A percentile compares a stretch with the other conserved stretches of the same genome.
These are phyloP conservation scores for Cynocephalus volans DNA, from an alignment of 2,113 vertebrate species.

Conservation along the genomic window DNA sequence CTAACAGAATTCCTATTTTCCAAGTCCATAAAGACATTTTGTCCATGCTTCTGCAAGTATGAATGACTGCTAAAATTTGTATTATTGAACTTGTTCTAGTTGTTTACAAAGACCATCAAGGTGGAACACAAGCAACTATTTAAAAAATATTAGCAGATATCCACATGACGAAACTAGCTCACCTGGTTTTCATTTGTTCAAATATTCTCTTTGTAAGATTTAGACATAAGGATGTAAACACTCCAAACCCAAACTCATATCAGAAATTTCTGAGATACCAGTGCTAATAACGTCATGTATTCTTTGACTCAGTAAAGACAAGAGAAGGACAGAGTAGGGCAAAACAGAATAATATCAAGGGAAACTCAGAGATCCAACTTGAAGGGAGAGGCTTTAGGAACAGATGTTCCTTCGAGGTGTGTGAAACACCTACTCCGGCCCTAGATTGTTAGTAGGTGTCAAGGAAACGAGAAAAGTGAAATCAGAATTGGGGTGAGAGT, in stretches of 20 bases:
- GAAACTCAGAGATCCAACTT: background rate
- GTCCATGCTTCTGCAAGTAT: no score
- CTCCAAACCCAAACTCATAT: background rate
- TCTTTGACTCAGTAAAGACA: background rate
- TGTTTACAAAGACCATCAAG: background rate
- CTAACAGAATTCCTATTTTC: background rate
- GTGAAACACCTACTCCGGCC: fast-evolving
- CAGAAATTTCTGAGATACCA: no score
- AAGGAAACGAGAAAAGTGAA: fast-evolving
- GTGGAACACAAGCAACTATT: background rate
- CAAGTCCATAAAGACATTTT: background rate
- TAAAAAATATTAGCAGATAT: background rate
- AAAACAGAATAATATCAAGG: fast-evolving
- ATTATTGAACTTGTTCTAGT: fast-evolving
- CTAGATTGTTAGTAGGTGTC: fast-evolving
- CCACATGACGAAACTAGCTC: fast-evolving
- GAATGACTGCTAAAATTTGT: no score
- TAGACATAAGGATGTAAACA: background rate
- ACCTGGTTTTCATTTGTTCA: background rate
- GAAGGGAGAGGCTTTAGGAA: background rate
- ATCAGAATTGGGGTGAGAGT: background rate
- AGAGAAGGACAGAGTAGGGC: background rate
- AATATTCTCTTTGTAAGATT: background rate
- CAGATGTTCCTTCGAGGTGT: fast-evolving
- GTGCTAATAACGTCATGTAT: background rate